Base-by-base conservation (phyloP, 1,140 invertebrate genomes). In the Zaprionus camerounensis region DNA sequence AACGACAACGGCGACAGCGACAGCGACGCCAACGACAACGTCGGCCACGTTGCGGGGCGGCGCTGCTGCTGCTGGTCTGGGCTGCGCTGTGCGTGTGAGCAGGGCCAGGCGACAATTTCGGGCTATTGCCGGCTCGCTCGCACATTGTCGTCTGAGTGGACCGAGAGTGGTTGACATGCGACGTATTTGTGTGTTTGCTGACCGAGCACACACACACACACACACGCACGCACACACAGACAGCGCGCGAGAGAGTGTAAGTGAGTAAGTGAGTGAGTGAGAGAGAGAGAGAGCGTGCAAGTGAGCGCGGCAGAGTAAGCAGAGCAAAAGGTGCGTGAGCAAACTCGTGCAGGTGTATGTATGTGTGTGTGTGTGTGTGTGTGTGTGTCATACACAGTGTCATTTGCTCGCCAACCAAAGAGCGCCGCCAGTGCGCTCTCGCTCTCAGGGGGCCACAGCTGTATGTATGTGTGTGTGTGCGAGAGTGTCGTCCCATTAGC, bases 141-240 rank as follows among this genome's bases (percentile, higher is more conserved):
- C 85, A 88, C 85, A 80, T 44, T 88, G 84, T 88, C 84, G 78
- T 88, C 85, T 81, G 63, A 81, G 78, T 88, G 78, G 80, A 88
- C 81, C 81, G 83, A 80, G 71, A 46, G 41, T 74, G 78, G 85
- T 88, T 88, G 85, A 88, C 85, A 88, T 85, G 84, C 84, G 84
- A 88, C 84, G 68, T 79, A 81, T 76, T 80, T 85, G 76, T 85
- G 76, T 71, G 71, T 75, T 72, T 69, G 69, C 81, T 82, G 76
- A 76, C 79, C 76, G 67, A 67, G 76, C 22, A 56, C 71, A 69
- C 64, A 61, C 53, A 61, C 55, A 62, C 15, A 53, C 62, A 64
- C 17, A 17, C 17, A 17, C n/a, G 41, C 49, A 57, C 55, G 34
- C 62, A 49, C 36, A 63, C 53, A 55, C 38, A 77, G 9, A 11